Evolutionary conservation across 1,140 invertebrate species (phyloP), one percentile per base, ranked within the genome.

Genomic region (Helicoverpa armigera): DNA sequence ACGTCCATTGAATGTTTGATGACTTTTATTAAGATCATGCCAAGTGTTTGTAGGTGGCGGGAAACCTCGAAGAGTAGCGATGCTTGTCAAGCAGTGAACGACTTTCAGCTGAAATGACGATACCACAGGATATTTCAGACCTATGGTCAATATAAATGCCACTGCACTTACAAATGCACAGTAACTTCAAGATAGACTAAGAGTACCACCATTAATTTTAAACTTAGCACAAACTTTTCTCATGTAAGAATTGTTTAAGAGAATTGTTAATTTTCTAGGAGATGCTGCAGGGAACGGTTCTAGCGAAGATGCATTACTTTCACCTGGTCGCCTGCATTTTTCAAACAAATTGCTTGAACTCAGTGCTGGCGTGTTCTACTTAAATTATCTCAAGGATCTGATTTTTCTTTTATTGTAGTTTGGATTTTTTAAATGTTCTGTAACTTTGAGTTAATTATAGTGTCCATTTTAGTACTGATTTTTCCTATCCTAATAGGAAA

Each of bases 181-280:
- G 53, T 3, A 54, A 54, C 53, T 54, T 54, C 13, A 54, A 54
- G 53, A 16, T 54, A 54, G 12, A 54, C 35, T 43, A 43, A 43
- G 35, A 54, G 23, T 23, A 54, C 53, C 2, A 54, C 53, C n/a
- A 54, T 54, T 54, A 16, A 13, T 54, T 54, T 14, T 43, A 43
- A 43, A 43, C 35, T 43, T 43, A 43, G 35, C 35, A 43, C 5
- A 43, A 58, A 58, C 16, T 23, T 11, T 58, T 58, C 56, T 58
- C 18, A 13, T 58, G 56, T 18, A 16, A 58, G 16, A 18, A 18
- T 23, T 58, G 56, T 61, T 29, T 23, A 69, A 69, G 50, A 9
- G 43, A 69, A 69, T 69, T 16, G 63, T 67, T 67, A 67, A 72
- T 53, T 72, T 72, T 23, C 69, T 72, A 3, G 9, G 69, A 72